Evolutionary conservation across 2,113 vertebrate genomes (phyloP).

Genomic region (Passer montanus): DNA sequence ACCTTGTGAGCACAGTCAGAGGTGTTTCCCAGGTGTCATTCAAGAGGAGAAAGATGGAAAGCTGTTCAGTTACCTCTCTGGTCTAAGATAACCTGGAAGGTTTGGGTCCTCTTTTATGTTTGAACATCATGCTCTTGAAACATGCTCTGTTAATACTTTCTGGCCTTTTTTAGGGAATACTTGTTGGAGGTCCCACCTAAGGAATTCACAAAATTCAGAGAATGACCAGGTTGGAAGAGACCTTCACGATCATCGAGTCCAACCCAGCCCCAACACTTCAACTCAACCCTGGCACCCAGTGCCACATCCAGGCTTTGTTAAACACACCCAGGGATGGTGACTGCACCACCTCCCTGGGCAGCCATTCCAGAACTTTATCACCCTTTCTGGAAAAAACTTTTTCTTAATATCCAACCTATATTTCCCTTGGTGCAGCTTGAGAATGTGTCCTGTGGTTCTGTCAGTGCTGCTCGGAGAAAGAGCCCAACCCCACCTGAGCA

Average conservation of each 20-base stretch:
- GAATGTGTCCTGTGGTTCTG: neutral
- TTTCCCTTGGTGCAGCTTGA: neutral
- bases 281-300: neutral
- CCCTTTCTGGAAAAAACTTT: neutral
- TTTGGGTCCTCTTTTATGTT: neutral
- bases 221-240: neutral
- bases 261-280: neutral
- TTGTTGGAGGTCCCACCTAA: neutral
- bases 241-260: neutral
- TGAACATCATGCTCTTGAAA: neutral
- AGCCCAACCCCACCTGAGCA: neutral
- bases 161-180: neutral
- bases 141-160: rapidly evolving
- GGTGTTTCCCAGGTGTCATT: neutral
- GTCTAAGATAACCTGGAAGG: neutral
- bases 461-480: neutral
- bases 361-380: neutral
- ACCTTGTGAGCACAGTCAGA: neutral
- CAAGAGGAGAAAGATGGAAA: neutral
- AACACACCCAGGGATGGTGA: neutral
- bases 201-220: neutral
- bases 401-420: neutral
- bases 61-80: neutral
- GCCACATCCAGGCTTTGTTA: neutral
- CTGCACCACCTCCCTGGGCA: neutral